Conservation (phyloP, 2,888 invertebrate species). For the Cheiracanthium punctorium region DNA sequence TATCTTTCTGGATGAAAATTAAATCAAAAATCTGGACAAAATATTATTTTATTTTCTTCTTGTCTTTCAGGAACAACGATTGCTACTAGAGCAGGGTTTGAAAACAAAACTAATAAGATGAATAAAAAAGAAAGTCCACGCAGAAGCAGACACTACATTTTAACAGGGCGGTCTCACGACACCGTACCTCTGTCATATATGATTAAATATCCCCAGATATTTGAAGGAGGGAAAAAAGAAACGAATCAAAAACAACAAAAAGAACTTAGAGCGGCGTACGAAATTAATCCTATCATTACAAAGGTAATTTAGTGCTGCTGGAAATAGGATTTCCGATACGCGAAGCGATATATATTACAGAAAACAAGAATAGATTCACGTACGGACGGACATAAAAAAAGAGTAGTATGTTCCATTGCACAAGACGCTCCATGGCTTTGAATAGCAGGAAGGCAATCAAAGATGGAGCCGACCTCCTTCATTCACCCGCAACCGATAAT, state of each 20-base stretch:
- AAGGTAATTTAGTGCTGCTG: slow-evolving; percentile 38
- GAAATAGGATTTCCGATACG: slow-evolving; percentile 62
- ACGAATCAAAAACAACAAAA: slow-evolving; percentile 13
- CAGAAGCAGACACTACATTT: slow-evolving; percentile 16
- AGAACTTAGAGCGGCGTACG: slow-evolving; percentile 21
- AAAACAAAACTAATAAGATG: neutral
- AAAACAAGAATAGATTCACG: neutral
- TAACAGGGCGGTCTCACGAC: neutral
- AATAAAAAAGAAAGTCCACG: slow-evolving; percentile 1
- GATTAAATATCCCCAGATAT: slow-evolving; percentile 35
- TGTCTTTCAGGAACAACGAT: too few relatives aligned
- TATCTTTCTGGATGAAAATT: too few relatives aligned
- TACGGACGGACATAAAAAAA: slow-evolving; percentile 16
- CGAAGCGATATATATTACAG: slow-evolving; percentile 30
- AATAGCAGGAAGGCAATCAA: slow-evolving; percentile 49
- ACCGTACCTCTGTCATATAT: slow-evolving; percentile 2
- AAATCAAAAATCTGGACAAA: too few relatives aligned
- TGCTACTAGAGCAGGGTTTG: too few relatives aligned
- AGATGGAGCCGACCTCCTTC: slow-evolving; percentile 33
- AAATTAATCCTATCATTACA: slow-evolving; percentile 63
- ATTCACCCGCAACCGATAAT: slow-evolving; percentile 44
- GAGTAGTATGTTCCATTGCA: neutral
- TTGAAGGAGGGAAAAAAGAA: neutral
- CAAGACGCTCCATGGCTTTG: slow-evolving; percentile 22
- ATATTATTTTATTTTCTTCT: too few relatives aligned